These are phyloP conservation scores for Cirrhinus mrigala DNA, from an alignment of 2,797 vertebrate genomes.

Conservation along the genomic window DNA sequence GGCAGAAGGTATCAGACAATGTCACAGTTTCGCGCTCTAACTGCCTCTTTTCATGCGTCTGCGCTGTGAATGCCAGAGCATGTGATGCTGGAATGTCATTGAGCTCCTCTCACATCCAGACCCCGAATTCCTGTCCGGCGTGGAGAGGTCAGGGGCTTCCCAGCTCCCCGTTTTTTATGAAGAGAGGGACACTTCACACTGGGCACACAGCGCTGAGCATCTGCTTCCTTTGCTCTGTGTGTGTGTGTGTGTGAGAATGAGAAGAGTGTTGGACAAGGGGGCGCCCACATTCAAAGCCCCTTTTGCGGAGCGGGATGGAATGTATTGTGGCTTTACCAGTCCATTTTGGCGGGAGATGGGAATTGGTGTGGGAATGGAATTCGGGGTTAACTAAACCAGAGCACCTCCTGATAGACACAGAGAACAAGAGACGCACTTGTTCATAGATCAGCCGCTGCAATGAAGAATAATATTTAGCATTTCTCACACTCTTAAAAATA, in stretches of 20 bases:
- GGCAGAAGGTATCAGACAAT: constrained; percentile 60
- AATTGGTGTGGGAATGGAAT: constrained; percentile 65
- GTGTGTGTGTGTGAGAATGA: constrained; percentile 40
- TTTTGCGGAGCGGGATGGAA: constrained; percentile 61
- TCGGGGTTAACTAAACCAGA: constrained; percentile 57
- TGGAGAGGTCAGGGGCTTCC: constrained; percentile 69
- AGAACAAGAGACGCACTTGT: constrained; percentile 21
- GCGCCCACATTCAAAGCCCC: constrained; percentile 61
- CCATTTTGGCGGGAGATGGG: constrained; percentile 57
- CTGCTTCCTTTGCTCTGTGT: constrained; percentile 61
- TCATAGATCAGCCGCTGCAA: constrained; percentile 7
- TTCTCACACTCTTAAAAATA: neutral
- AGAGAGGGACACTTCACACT: constrained; percentile 60
- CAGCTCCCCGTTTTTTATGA: constrained; percentile 60
- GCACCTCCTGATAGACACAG: neutral
- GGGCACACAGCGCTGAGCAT: constrained; percentile 63
- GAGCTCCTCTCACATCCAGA: constrained; percentile 64
- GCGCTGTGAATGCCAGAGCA: constrained; percentile 61
- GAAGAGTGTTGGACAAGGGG: constrained; percentile 32
- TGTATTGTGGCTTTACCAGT: constrained; percentile 63
- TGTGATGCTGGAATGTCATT: constrained; percentile 70
- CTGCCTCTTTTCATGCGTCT: constrained; percentile 53
- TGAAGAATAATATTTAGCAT: neutral
- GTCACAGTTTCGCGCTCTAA: constrained; percentile 63
- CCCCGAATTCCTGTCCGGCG: constrained; percentile 47